Evolutionary conservation across 2,113 vertebrate genomes (phyloP).

Genomic region (Bufo bufo): DNA sequence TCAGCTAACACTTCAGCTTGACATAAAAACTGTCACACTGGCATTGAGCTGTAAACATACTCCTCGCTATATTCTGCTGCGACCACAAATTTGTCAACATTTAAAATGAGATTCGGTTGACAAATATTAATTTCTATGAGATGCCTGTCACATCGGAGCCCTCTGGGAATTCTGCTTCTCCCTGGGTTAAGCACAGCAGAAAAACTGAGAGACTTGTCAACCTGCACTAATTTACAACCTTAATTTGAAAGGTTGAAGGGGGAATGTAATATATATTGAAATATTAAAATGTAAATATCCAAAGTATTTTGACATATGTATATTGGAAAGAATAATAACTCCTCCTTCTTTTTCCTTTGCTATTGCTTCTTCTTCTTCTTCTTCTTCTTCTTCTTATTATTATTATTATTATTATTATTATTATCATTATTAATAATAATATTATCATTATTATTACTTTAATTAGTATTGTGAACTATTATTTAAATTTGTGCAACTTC

Average conservation of each 20-base stretch:
- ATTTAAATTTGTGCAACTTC: too few species aligned
- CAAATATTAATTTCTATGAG: slow-evolving; percentile 47
- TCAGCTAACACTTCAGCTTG: slow-evolving; percentile 17
- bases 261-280: background rate
- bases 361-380: too few species aligned
- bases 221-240: slow-evolving; percentile 26
- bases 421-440: too few species aligned
- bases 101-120: slow-evolving; percentile 52
- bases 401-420: too few species aligned
- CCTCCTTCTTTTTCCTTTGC: too few species aligned
- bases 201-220: slow-evolving; percentile 38
- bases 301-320: background rate
- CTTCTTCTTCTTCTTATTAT: too few species aligned
- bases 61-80: slow-evolving; percentile 31
- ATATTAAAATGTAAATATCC: too few species aligned
- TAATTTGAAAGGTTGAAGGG: slow-evolving; percentile 43
- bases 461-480: too few species aligned
- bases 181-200: slow-evolving; percentile 39
- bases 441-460: too few species aligned
- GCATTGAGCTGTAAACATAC: slow-evolving; percentile 42
- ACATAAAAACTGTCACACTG: slow-evolving; percentile 25
- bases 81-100: slow-evolving; percentile 55
- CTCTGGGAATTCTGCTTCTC: slow-evolving; percentile 34
- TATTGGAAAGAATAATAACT: too few species aligned
- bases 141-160: slow-evolving; percentile 33